Conservation (phyloP, 1,140 invertebrate species). For the Sinonovacula constricta region DNA sequence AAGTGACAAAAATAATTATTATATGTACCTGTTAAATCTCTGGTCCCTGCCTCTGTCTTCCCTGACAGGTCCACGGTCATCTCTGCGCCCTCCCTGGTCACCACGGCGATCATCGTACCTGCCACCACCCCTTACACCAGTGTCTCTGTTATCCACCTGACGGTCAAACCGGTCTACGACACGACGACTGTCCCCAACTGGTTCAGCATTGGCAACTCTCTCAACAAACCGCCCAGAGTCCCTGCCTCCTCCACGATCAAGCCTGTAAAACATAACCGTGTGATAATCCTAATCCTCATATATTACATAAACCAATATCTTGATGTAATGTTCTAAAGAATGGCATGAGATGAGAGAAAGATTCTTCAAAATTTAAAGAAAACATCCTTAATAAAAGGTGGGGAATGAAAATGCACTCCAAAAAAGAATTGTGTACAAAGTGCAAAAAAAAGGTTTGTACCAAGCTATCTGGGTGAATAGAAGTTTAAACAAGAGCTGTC, state of each 20-base stretch:
- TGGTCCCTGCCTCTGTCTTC: conserved; percentile 44
- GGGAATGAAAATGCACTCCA: no score
- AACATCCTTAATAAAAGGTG: no score
- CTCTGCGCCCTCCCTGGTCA: conserved; percentile 21
- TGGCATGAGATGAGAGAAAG: no score
- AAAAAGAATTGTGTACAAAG: no score
- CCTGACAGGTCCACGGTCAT: conserved; percentile 15
- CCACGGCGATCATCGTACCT: conserved; percentile 34
- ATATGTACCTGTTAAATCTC: conserved; percentile 36
- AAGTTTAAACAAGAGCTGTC: no score
- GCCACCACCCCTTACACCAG: conserved; percentile 12
- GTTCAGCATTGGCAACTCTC: conserved; percentile 28
- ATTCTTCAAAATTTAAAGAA: no score
- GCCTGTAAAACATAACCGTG: conserved; percentile 11
- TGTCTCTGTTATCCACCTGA: conserved; percentile 7
- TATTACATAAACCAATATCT: no score
- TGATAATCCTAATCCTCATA: no score
- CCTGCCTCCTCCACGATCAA: conserved; percentile 23
- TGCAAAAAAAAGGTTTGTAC: no score
- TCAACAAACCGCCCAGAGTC: conserved; percentile 38
- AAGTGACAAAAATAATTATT: no score
- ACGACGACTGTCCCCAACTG: conserved; percentile 24
- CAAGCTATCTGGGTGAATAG: no score
- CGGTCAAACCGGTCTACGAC: conserved; percentile 46
- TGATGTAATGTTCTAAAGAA: no score